phyloP scores from a whole-genome alignment of 1,140 invertebrate species.

The Trachelipus rathkii region DNA sequence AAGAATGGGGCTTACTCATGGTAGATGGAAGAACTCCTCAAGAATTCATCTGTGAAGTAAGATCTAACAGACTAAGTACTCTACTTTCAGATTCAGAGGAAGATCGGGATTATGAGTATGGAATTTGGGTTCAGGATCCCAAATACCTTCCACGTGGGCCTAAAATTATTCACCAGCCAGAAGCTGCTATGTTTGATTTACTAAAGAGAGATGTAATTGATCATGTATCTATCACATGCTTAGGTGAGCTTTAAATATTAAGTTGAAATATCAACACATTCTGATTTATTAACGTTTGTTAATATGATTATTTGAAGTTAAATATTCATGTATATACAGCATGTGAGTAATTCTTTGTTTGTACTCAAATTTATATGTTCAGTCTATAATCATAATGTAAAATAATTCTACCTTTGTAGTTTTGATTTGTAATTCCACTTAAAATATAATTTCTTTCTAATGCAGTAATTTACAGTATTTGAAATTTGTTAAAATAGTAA shows the following conservation, averaged over 20 bases:
- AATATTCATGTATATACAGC: no score
- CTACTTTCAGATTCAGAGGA: slow-evolving; percentile 59
- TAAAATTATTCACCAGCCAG: slow-evolving; percentile 79
- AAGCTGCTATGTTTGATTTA: slow-evolving; percentile 74
- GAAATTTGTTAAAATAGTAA: no score
- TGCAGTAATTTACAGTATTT: no score
- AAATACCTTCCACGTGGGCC: slow-evolving; percentile 77
- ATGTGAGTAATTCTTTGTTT: no score
- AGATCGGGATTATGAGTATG: slow-evolving; percentile 76
- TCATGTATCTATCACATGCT: slow-evolving; percentile 66
- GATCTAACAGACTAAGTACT: slow-evolving; percentile 56
- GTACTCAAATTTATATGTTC: no score
- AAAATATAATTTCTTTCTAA: no score
- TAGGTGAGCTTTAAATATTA: slow-evolving; percentile 40
- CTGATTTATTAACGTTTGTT: no score
- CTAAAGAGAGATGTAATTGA: slow-evolving; percentile 65
- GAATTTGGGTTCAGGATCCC: slow-evolving; percentile 67
- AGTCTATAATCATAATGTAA: no score
- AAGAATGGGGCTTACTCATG: slow-evolving; percentile 77
- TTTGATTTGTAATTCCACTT: no score
- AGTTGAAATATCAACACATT: no score
- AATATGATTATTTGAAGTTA: no score
- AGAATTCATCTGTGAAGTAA: slow-evolving; percentile 85
- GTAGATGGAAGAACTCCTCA: slow-evolving; percentile 69
- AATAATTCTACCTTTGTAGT: no score